Conservation (phyloP, 2,113 vertebrate genomes). For the Brachyistius frenatus region DNA sequence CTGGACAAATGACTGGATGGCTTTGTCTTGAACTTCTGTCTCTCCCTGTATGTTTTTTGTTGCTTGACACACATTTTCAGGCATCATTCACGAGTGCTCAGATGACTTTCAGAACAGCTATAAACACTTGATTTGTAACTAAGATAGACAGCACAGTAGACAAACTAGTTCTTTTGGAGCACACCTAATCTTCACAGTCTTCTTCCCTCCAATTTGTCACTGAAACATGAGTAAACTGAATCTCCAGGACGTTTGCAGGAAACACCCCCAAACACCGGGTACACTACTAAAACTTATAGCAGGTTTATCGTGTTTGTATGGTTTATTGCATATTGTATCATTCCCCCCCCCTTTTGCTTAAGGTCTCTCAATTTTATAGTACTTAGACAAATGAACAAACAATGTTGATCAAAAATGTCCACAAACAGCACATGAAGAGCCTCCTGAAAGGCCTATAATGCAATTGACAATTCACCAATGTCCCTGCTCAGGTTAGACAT, state of each 20-base stretch:
- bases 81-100: not conserved
- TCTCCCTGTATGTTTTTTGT: not conserved
- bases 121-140: not conserved
- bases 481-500: not conserved
- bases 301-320: too few relatives aligned
- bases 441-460: not conserved
- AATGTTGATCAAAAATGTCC: too few relatives aligned
- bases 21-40: not conserved
- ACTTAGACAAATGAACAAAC: too few relatives aligned
- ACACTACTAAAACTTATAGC: too few relatives aligned
- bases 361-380: too few relatives aligned
- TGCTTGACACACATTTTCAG: not conserved
- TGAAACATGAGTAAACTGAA: not conserved
- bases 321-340: too few relatives aligned
- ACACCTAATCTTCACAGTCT: not conserved
- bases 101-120: not conserved
- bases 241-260: not conserved
- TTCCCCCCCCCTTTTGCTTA: too few relatives aligned
- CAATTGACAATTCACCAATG: constrained; percentile 2
- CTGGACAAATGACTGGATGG: not conserved
- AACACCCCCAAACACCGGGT: too few relatives aligned
- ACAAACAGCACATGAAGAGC: not conserved
- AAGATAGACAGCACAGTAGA: not conserved
- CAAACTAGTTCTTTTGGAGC: not conserved
- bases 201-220: not conserved